A percentile compares a stretch with the other conserved stretches of the same genome.
These are phyloP conservation scores for Champsocephalus gunnari DNA, from an alignment of 2,797 vertebrate species.

Conservation along the genomic window DNA sequence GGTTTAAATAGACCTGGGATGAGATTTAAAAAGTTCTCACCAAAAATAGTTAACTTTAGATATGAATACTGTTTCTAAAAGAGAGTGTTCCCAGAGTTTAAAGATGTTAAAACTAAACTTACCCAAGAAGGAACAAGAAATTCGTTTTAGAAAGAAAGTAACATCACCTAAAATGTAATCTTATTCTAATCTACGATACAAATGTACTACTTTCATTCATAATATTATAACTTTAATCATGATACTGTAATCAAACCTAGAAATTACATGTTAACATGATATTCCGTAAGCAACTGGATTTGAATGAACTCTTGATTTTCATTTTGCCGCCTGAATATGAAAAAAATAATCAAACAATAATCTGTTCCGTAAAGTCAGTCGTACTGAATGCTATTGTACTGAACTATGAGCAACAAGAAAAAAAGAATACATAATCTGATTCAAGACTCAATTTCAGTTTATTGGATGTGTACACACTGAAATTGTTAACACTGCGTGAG, in stretches of 20 bases:
- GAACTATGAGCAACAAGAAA: constrained; percentile 2
- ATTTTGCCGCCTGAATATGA: background rate
- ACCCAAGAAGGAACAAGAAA: background rate
- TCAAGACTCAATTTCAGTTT: constrained; percentile 66
- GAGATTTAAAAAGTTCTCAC: constrained; percentile 20
- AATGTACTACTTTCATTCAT: background rate
- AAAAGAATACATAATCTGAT: constrained; percentile 1
- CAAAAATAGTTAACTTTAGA: constrained; percentile 37
- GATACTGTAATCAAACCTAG: background rate
- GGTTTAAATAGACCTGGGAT: constrained; percentile 17
- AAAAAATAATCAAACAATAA: too few relatives aligned
- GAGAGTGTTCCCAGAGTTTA: background rate
- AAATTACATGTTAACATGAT: background rate
- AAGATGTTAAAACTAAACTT: constrained; percentile 1
- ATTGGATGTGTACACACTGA: constrained; percentile 66
- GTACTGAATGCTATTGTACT: background rate
- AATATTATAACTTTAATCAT: background rate
- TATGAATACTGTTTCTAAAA: constrained; percentile 5
- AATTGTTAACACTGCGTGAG: constrained; percentile 54
- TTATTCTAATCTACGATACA: background rate
- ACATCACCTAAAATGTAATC: background rate
- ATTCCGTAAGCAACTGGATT: background rate
- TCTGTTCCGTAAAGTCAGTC: too few relatives aligned
- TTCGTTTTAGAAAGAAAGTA: background rate
- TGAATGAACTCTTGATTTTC: background rate